Percentiles rank a stretch among this genome's conserved stretches.
phyloP scores from a whole-genome alignment of 2,113 vertebrate genomes.

The Stictonetta naevosa region DNA sequence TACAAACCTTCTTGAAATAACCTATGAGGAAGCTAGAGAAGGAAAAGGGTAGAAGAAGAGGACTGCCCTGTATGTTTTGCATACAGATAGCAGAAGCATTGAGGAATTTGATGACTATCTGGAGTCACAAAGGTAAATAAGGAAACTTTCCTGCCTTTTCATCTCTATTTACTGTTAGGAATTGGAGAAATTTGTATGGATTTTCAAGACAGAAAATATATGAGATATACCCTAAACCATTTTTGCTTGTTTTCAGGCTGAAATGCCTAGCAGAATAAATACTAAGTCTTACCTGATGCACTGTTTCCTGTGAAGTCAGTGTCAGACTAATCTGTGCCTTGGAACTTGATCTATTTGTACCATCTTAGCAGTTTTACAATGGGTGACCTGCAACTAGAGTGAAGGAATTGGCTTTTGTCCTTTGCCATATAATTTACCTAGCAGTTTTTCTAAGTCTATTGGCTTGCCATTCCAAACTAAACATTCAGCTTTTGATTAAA shows the following conservation, averaged over 20 bases:
- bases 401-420: not conserved
- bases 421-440: not conserved
- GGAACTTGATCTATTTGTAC: not conserved
- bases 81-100: accelerated
- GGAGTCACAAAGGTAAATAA: not conserved
- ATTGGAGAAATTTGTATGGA: not conserved
- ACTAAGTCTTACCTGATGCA: not conserved
- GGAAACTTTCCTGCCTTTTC: not conserved
- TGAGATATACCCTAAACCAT: not conserved
- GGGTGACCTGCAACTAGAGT: not conserved
- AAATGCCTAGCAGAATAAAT: not conserved
- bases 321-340: not conserved
- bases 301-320: not conserved
- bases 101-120: not conserved
- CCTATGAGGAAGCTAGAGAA: not conserved
- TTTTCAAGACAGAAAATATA: not conserved
- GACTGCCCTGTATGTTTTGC: not conserved
- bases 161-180: not conserved
- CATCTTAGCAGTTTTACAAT: not conserved
- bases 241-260: not conserved
- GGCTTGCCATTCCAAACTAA: not conserved
- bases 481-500: not conserved
- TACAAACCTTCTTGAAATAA: not conserved
- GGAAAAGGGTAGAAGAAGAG: not conserved
- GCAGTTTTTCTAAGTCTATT: not conserved